These are phyloP conservation scores for Sycobia sp. DNA, from an alignment of 1,140 invertebrate genomes.

Conservation along the genomic window DNA sequence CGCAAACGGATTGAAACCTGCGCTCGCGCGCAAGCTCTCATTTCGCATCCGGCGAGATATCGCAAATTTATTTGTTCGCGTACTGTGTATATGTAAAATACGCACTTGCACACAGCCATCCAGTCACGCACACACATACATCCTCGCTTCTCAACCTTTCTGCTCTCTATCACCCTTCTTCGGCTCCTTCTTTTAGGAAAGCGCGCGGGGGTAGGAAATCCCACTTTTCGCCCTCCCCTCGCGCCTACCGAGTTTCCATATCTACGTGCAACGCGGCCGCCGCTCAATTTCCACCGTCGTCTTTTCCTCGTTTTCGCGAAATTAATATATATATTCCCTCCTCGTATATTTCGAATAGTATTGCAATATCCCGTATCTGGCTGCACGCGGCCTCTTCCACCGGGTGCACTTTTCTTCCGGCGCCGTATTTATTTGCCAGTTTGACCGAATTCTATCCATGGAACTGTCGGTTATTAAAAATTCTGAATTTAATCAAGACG, in stretches of 20 bases:
- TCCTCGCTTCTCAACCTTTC: conserved; percentile 22
- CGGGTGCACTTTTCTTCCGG: conserved; percentile 3
- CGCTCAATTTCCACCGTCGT: conserved; percentile 32
- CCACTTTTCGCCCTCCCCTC: too few species aligned
- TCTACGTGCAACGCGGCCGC: conserved; percentile 1
- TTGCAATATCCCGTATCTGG: conserved; percentile 61
- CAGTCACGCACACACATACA: too few species aligned
- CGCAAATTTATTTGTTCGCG: conserved; percentile 51
- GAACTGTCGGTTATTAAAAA: conserved; percentile 9
- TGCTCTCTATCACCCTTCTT: background rate
- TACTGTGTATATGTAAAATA: too few species aligned
- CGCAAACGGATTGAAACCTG: conserved; percentile 35
- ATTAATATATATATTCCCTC: conserved; percentile 63
- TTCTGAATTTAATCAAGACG: background rate
- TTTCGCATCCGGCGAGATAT: conserved; percentile 46
- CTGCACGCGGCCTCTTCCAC: conserved; percentile 26
- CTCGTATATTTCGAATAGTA: conserved; percentile 64
- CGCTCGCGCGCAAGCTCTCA: conserved; percentile 30
- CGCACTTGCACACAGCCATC: too few species aligned
- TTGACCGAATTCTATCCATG: conserved; percentile 1
- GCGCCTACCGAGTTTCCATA: conserved; percentile 6
- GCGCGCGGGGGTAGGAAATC: too few species aligned
- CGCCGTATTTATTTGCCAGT: conserved; percentile 18
- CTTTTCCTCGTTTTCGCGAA: conserved; percentile 59
- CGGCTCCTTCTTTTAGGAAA: conserved; percentile 14